Conservation (phyloP, 1,140 invertebrate genomes). For the Triops cancriformis region DNA sequence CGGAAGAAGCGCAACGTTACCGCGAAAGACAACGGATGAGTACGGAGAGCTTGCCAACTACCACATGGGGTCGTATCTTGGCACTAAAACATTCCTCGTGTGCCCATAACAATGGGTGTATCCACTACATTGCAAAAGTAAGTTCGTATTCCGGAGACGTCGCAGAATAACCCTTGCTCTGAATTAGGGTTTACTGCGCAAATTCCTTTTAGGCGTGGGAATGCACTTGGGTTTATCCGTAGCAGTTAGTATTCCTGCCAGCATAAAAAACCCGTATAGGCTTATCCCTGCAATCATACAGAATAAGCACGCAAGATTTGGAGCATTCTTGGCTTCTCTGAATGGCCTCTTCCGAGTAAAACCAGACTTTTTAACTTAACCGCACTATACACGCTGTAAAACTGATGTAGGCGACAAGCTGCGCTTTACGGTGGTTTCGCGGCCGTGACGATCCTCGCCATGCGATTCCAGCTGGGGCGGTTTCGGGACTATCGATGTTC, state of each 20-base stretch:
- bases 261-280: constrained; percentile 20
- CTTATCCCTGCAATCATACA: neutral
- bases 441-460: constrained; percentile 15
- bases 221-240: neutral
- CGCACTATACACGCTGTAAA: neutral
- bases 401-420: constrained; percentile 20
- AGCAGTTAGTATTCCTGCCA: constrained; percentile 11
- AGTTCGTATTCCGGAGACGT: neutral
- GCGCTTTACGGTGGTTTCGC: constrained; percentile 24
- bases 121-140: neutral
- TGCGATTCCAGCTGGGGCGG: constrained; percentile 49
- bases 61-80: neutral
- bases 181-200: neutral
- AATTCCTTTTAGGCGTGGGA: neutral
- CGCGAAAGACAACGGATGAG: neutral
- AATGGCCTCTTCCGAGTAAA: constrained; percentile 12
- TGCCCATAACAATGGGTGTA: neutral
- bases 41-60: neutral
- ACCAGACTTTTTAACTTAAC: neutral
- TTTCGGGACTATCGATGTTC: constrained; percentile 45
- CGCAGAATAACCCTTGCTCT: neutral
- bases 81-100: neutral
- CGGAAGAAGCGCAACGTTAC: neutral
- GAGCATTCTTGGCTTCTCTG: constrained; percentile 22
- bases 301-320: constrained; percentile 23